Percentiles rank a stretch among this genome's conserved stretches.
These are phyloP conservation scores for Lutraria lutraria DNA, from an alignment of 2,888 invertebrate species.

Conservation along the genomic window DNA sequence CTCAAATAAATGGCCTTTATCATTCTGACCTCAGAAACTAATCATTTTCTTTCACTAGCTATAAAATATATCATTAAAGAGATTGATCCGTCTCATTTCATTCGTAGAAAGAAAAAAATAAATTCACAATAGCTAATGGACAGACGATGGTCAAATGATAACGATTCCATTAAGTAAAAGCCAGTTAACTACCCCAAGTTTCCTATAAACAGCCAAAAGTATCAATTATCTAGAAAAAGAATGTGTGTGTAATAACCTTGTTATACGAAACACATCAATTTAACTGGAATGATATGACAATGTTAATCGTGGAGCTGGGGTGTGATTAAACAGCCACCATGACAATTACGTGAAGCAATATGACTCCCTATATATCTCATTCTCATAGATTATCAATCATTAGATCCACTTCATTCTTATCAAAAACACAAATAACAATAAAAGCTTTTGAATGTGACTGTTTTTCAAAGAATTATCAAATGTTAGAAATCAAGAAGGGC, in stretches of 20 bases:
- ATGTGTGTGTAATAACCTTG: conserved; percentile 31
- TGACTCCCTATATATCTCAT: background rate
- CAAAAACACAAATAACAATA: conserved; percentile 18
- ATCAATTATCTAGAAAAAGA: conserved; percentile 34
- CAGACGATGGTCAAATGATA: conserved; percentile 43
- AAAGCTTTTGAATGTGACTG: background rate
- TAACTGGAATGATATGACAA: conserved; percentile 20
- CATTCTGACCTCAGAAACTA: background rate
- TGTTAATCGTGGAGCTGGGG: conserved; percentile 10
- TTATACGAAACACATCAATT: conserved; percentile 36
- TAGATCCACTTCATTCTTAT: background rate
- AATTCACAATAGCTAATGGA: conserved; percentile 22
- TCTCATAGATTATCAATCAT: conserved; percentile 10
- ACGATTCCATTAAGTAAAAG: conserved; percentile 37
- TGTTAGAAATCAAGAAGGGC: too few species aligned
- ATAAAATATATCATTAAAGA: conserved; percentile 27
- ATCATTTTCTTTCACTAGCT: background rate
- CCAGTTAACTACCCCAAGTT: conserved; percentile 23
- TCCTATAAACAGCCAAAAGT: conserved; percentile 34
- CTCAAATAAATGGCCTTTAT: conserved; percentile 9
- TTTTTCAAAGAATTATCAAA: too few species aligned
- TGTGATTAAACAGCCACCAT: background rate
- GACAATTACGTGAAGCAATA: background rate
- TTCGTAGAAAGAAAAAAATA: conserved; percentile 14
- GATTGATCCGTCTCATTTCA: conserved; percentile 23